Base-by-base conservation (phyloP, 2,888 invertebrate species). In the Labia minor region DNA sequence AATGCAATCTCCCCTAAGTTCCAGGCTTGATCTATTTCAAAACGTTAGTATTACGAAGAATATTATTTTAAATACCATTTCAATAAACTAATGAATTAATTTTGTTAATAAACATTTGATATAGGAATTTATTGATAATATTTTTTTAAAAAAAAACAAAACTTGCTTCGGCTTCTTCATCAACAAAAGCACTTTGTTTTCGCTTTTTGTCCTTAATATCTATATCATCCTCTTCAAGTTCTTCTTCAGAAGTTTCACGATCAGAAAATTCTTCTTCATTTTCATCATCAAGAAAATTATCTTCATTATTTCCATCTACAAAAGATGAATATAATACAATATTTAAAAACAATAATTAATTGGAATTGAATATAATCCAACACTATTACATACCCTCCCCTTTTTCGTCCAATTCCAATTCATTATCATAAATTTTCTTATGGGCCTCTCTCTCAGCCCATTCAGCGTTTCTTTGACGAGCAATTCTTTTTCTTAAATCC, bases 401-500 rank as follows among this genome's bases (percentile, higher is more conserved):
- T 20, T 73, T 74, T 6, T 77, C 76, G 1, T 76, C 75, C 11
- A 78, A 77, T 49, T 78, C 75, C 62, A 78, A 72, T 62, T 78
- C 77, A 2, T 76, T 75, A 70, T 81, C 80, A 71, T 81, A 80
- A 19, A 68, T 73, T 71, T 69, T 74, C 74, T 71, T 75, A 74
- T 79, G 76, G 68, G 86, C 83, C 21, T 83, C 78, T 65, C 85
- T 83, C 72, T 86, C 83, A 67, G 83, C 81, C 84, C 91, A 85
- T 71, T 89, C 86, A 68, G 87, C 81, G 49, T 85, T 83, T 65
- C 90, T 80, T 72, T 86, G 86, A 70, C 83, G 81, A 1, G 84
- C 84, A 73, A 94, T 92, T 76, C 87, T 81, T 14, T 82, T 80
- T 73, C 87, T 84, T 1, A 94, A 79, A 69, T 87, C 85, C 69